Conservation (phyloP, 1,140 invertebrate genomes). For the Rhyacophila brunnea region DNA sequence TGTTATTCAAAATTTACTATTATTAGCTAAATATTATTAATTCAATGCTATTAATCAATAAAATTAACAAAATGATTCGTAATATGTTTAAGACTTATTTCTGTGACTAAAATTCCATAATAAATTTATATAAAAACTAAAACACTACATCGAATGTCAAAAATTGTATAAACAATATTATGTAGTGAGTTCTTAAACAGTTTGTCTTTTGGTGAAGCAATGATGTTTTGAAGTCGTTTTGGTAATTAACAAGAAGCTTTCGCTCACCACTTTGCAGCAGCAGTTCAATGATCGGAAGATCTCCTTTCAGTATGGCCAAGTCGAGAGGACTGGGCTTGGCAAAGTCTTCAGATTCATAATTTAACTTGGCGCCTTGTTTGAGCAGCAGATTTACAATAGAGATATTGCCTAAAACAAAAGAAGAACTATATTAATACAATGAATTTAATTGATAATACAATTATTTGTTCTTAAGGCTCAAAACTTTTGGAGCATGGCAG, state of each 20-base stretch:
- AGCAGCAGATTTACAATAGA: conserved; percentile 78
- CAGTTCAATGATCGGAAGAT: conserved; percentile 69
- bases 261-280: conserved; percentile 66
- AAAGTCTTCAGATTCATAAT: conserved; percentile 63
- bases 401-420: conserved; percentile 57
- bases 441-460: too few species aligned
- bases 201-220: too few species aligned
- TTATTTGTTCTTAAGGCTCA: too few species aligned
- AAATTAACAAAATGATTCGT: too few species aligned
- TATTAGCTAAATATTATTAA: too few species aligned
- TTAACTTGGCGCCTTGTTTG: conserved; percentile 75
- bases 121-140: too few species aligned
- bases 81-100: too few species aligned
- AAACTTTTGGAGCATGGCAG: too few species aligned
- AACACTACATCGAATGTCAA: not conserved
- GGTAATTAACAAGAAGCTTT: not conserved
- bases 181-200: not conserved
- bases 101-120: too few species aligned
- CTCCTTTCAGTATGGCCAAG: conserved; percentile 79
- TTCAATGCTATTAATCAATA: too few species aligned
- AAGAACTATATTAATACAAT: too few species aligned
- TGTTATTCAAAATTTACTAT: too few species aligned
- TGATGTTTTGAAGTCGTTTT: not conserved
- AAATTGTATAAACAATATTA: not conserved
- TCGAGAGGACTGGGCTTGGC: conserved; percentile 82